phyloP scores from a whole-genome alignment of 2,888 invertebrate species.

The Lapara coniferarum region DNA sequence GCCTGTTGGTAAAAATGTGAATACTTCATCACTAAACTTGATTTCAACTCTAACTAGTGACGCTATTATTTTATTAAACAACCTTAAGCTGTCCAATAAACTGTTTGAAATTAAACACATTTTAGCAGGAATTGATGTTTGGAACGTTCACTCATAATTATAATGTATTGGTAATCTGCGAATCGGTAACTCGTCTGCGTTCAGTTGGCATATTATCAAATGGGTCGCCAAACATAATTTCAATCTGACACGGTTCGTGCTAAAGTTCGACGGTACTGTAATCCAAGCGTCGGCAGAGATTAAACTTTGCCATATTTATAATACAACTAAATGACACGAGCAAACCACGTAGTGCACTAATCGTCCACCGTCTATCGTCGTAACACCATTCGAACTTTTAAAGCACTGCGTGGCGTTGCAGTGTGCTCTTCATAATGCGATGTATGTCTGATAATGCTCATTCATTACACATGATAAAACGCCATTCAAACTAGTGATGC shows the following conservation, averaged over 20 bases:
- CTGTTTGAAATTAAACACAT: neutral
- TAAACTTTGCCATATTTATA: neutral
- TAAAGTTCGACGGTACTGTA: slow-evolving; percentile 23
- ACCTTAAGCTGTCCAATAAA: neutral
- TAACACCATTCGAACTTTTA: too few species aligned
- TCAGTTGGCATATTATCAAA: slow-evolving; percentile 28
- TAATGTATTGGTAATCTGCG: slow-evolving; percentile 10
- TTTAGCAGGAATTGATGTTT: neutral
- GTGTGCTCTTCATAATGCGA: too few species aligned
- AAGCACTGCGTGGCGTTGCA: too few species aligned
- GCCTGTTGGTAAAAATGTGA: too few species aligned
- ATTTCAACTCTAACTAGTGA: too few species aligned
- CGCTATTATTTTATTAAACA: neutral
- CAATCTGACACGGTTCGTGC: slow-evolving; percentile 14
- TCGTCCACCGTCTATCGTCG: too few species aligned
- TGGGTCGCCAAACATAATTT: slow-evolving; percentile 25
- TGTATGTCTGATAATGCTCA: too few species aligned
- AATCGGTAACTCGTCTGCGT: slow-evolving; percentile 21
- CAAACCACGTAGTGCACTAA: too few species aligned
- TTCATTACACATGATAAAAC: too few species aligned
- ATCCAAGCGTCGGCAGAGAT: neutral
- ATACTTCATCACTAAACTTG: too few species aligned
- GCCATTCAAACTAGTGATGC: too few species aligned
- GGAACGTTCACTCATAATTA: neutral
- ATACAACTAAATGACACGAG: too few species aligned